These are phyloP conservation scores for Girardia tigrina DNA, from an alignment of 2,888 invertebrate genomes.

Conservation along the genomic window DNA sequence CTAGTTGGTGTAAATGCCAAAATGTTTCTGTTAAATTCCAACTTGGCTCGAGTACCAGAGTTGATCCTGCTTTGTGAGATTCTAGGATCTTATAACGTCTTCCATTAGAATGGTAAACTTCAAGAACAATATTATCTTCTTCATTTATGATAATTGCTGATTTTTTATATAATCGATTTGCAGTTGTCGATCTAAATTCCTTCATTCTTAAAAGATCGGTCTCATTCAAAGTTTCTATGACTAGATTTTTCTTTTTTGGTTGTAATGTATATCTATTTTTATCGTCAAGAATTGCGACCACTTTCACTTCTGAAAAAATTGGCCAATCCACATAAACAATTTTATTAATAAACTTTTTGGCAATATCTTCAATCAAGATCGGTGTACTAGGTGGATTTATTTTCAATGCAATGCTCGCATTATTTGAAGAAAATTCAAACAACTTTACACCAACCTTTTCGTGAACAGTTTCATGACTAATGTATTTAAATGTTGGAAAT, in stretches of 20 bases:
- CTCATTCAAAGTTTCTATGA: background rate
- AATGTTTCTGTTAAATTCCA: background rate
- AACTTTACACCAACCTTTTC: conserved; percentile 66
- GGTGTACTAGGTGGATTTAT: background rate
- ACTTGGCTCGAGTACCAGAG: background rate
- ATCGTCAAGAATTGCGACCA: conserved; percentile 18
- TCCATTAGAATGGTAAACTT: background rate
- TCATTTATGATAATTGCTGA: background rate
- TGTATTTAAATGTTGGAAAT: conserved; percentile 76
- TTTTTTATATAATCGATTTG: background rate
- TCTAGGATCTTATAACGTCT: background rate
- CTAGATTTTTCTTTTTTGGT: background rate
- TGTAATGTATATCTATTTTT: background rate
- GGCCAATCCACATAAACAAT: conserved; percentile 29
- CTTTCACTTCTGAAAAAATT: conserved; percentile 26
- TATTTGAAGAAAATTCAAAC: conserved; percentile 69
- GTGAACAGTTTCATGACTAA: conserved; percentile 63
- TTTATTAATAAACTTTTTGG: background rate
- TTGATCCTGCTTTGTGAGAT: background rate
- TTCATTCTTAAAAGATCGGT: background rate
- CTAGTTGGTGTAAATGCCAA: conserved; percentile 17
- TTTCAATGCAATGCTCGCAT: conserved; percentile 66
- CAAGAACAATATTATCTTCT: background rate
- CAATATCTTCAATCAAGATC: background rate
- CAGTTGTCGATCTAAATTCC: background rate